A percentile compares a stretch with the other conserved stretches of the same genome.
Evolutionary conservation across 2,797 vertebrate genomes (phyloP).

Genomic region (Graptemys geographica): DNA sequence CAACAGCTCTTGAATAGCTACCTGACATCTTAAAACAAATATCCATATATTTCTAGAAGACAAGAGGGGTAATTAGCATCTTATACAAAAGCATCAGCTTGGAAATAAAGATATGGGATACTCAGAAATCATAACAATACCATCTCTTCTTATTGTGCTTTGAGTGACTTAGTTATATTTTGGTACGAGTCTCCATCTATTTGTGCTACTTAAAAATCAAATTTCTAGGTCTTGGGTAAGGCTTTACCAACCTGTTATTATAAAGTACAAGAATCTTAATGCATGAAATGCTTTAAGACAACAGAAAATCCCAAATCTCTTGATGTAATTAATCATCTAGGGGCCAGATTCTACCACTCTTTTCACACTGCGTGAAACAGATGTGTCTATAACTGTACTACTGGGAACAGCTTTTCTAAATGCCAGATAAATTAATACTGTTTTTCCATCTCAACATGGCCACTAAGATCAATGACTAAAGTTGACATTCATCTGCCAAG

Average conservation of each 20-base stretch:
- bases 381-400: neutral
- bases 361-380: neutral
- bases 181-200: neutral
- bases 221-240: neutral
- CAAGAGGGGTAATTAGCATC: neutral
- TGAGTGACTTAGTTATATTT: neutral
- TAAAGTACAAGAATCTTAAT: neutral
- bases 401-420: neutral
- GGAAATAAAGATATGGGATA: neutral
- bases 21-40: neutral
- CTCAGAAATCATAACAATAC: neutral
- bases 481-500: neutral
- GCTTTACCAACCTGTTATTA: neutral
- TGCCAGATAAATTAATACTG: neutral
- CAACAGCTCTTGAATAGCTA: neutral
- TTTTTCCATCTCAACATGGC: neutral
- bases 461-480: neutral
- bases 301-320: neutral
- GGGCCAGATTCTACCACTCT: neutral
- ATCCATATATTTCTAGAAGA: neutral
- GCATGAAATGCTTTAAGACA: neutral
- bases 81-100: neutral
- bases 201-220: neutral
- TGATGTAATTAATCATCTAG: neutral
- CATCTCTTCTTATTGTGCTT: neutral